Evolutionary conservation across 2,888 invertebrate genomes (phyloP), one percentile per base, ranked within the genome.

Genomic region (Spicauda simplicius): DNA sequence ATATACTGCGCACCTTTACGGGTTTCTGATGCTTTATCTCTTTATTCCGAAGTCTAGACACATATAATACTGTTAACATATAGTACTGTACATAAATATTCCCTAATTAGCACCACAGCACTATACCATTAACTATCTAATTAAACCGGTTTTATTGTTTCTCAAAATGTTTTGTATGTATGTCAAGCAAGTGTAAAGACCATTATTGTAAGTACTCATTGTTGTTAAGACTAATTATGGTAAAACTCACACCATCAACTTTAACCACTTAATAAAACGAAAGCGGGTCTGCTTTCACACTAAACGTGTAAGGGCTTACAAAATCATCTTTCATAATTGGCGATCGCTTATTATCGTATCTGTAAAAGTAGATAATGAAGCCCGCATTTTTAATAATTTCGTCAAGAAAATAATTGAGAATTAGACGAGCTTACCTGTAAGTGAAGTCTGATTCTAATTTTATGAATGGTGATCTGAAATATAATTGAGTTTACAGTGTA

Each of bases 291-390:
- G 18, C 58, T 58, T 64, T 64, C 58, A 25, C 64, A 25, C 52
- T 53, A 33, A 62, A 33, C 19, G 33, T 33, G 41, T 20, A 53
- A 10, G 14, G 57, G n/a, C 56, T 64, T 56, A 48, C 48, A 57
- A 52, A 19, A 64, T 10, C n/a, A 64, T 57, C 37, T 52, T 52
- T 58, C 64, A 52, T 50, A 57, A 64, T 64, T 52, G 57, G 37
- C 45, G 14, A 64, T 52, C 37, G 18, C 37, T 64, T 58, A 64
- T 57, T 52, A 64, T 58, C 16, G 37, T 64, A 52, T 52, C 58
- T 52, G n/a, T 58, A 64, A 58, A 64, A 58, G 64, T 64, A 58
- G 57, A 64, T 58, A 59, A 41, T 54, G 48, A 54, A 48, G 16
- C 4, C n/a, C 10, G 53, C n/a, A 48, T 54, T 65, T 60, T 52